Evolutionary conservation across 2,888 invertebrate species (phyloP).

Genomic region (Caenorhabditis becei): DNA sequence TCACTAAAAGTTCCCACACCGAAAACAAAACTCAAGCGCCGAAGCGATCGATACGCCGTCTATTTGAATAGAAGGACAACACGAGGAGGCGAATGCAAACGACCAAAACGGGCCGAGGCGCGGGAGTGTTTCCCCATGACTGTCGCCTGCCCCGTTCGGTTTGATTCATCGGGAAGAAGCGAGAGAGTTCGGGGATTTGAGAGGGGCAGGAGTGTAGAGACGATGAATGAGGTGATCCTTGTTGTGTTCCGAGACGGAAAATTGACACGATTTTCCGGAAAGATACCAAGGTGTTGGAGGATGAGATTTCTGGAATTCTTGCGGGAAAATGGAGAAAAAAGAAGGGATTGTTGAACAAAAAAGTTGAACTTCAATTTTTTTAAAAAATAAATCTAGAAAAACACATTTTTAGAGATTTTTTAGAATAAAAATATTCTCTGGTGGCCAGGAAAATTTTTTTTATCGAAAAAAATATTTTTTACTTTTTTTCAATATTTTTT

Average conservation of each 20-base stretch:
- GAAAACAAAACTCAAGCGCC: too few species aligned
- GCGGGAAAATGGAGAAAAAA: too few species aligned
- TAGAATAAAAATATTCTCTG: too few species aligned
- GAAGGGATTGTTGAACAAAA: neutral
- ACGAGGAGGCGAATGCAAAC: constrained; percentile 24
- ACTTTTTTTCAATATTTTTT: too few species aligned
- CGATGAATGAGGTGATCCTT: constrained; percentile 10
- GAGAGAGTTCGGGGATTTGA: constrained; percentile 3
- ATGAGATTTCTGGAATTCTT: neutral
- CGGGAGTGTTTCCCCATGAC: constrained; percentile 31
- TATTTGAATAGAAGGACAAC: constrained; percentile 51
- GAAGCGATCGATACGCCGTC: constrained; percentile 28
- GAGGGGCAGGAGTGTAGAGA: constrained; percentile 25
- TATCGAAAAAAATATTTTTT: too few species aligned
- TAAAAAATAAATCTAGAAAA: too few species aligned
- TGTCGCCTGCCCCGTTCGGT: constrained; percentile 20
- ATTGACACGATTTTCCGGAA: constrained; percentile 17
- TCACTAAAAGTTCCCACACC: neutral
- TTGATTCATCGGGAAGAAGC: constrained; percentile 5
- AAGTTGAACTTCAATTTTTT: too few species aligned
- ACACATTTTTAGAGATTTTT: too few species aligned
- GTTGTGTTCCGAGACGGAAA: constrained; percentile 18
- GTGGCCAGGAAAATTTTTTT: too few species aligned
- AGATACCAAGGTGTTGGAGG: constrained; percentile 28
- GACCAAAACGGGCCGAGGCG: constrained; percentile 39